Evolutionary conservation across 1,140 invertebrate species (phyloP), one percentile per base, ranked within the genome.

Genomic region (Homarus americanus): DNA sequence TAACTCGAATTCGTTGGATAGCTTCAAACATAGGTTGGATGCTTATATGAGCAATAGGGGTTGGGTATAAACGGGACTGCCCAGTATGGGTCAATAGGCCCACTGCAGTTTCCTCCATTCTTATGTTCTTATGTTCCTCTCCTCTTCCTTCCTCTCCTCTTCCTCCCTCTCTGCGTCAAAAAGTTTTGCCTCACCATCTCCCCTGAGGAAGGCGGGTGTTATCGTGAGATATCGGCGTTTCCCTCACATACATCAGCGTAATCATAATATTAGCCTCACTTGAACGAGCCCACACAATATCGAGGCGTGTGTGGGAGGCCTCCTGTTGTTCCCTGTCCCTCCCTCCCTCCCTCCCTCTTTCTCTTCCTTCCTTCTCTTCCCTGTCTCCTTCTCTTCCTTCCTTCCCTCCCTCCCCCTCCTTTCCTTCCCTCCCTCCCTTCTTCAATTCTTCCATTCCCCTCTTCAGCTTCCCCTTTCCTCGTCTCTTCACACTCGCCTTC

Each of bases 231-330:
- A 63, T 63, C 58, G 58, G 12, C 12, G 58, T 24, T 17, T 32
- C 75, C 0, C n/a, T 10, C 72, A 75, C 73, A 36, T n/a, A 76
- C 73, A 76, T 76, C 73, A 76, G 32, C 17, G 76, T 78, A 44
- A 44, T 78, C 76, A 44, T 78, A 44, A 78, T 44, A 78, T 78
- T 49, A 78, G 17, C 38, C 76, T 78, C 38, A 78, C 76, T 78
- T 78, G n/a, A 78, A 78, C 76, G 28, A 40, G 17, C 32, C 36
- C 38, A n/a, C 40, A 78, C 76, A 78, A 78, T 78, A 44, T 7
- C 38, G 24, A 12, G 40, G 24, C 32, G 75, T 15, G 53, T 10
- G 53, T 24, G 0, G 20, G 75, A 76, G 73, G 40, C 3, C 2
- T 32, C 34, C 34, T 38, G 32, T 76, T 76, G 38, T 76, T 76